Evolutionary conservation across 2,888 invertebrate species (phyloP).

Genomic region (Malacosoma neustria): DNA sequence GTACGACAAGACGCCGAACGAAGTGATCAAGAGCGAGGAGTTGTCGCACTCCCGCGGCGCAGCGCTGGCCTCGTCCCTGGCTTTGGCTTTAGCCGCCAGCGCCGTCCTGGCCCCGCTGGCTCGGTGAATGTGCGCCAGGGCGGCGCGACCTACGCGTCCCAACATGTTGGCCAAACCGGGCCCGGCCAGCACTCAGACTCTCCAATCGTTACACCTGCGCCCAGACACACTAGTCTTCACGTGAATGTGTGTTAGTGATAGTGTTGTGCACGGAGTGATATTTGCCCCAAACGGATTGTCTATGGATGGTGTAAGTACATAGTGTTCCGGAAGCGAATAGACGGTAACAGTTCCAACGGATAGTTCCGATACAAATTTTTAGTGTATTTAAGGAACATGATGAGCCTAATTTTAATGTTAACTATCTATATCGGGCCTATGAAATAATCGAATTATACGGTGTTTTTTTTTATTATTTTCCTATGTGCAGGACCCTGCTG

Average conservation of each 20-base stretch:
- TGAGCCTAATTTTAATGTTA: conserved; percentile 60
- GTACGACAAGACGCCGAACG: conserved; percentile 91
- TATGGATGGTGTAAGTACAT: conserved; percentile 19
- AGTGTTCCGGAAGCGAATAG: conserved; percentile 16
- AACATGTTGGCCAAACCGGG: conserved; percentile 60
- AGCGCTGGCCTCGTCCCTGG: conserved; percentile 62
- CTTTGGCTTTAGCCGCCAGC: conserved; percentile 58
- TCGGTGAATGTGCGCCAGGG: conserved; percentile 71
- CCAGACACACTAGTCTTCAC: conserved; percentile 63
- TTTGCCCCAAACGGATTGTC: conserved; percentile 30
- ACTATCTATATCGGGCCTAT: conserved; percentile 58
- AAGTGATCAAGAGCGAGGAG: conserved; percentile 95
- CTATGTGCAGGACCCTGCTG: conserved; percentile 21
- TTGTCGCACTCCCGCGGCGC: conserved; percentile 80
- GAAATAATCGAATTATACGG: conserved; percentile 51
- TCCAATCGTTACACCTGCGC: conserved; percentile 51
- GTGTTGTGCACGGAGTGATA: conserved; percentile 19
- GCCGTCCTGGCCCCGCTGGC: conserved; percentile 64
- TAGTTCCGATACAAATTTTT: conserved; percentile 19
- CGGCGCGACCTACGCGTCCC: conserved; percentile 56
- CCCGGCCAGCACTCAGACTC: conserved; percentile 49
- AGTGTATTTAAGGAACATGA: conserved; percentile 35
- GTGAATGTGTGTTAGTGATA: conserved; percentile 36
- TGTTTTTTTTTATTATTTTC: conserved; percentile 14
- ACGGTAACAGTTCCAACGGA: conserved; percentile 10